Base-by-base conservation (phyloP, 2,888 invertebrate genomes). In the Lasiommata megera region DNA sequence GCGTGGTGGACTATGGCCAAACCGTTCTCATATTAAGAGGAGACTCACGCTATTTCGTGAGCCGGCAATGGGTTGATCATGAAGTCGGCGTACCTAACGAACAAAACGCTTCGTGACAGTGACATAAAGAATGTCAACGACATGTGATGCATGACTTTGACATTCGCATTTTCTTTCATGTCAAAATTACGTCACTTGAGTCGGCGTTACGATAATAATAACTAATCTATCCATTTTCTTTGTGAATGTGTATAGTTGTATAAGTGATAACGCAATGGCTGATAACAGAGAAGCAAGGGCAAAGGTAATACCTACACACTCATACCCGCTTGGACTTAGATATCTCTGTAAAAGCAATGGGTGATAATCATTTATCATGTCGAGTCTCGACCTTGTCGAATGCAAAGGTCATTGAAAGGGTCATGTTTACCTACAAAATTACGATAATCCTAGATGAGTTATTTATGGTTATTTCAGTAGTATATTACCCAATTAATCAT, bases 241-340 rank as follows among this genome's bases (percentile, higher is more conserved):
- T 38, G 18, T 31, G 29, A 51, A 57, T 57, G 41, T 43, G 44
- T 37, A 31, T 47, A 44, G 16, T 67, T 64, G 67, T 68, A 70
- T 68, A 70, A 77, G 71, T 69, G 72, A 64, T 74, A 61, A 59
- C 71, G 74, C 70, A 64, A 88, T 88, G 88, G 77, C 77, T 57
- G 84, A 84, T 71, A 74, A 68, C 62, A 72, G 70, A 60, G 80
- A 78, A 57, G 72, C 68, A 57, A 84, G 84, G 83, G 83, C 84
- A 77, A 88, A 87, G 88, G 88, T 87, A 84, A 77, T 69, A 66
- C 67, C 62, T 67, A 69, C 80, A 79, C 77, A 76, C 73, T 54
- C 60, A 58, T 69, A 57, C 58, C 44, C 65, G 66, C 66, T 66
- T 72, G 66, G 67, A 70, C 68, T 62, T 36, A 23, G 62, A 58